Evolutionary conservation across 1,140 invertebrate genomes (phyloP), one percentile per base, ranked within the genome.

Genomic region (Eurosta solidaginis): DNA sequence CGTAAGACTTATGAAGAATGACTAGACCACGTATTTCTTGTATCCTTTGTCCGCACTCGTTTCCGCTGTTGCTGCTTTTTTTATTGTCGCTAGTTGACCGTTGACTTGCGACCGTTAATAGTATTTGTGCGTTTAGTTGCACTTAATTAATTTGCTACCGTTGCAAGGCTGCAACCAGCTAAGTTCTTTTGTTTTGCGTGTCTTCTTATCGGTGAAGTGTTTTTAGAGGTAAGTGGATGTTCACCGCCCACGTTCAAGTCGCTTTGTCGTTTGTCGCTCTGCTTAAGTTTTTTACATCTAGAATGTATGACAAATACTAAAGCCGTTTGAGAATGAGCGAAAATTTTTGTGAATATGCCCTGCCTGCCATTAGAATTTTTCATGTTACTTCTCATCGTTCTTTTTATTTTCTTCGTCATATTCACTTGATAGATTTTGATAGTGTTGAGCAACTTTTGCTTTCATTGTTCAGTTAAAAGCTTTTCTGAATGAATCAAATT

Each of bases 381-480:
- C 29, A 29, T 68, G 33, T 29, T 68, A 29, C 25, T 36, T 33
- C 25, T 63, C 33, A 29, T n/a, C 29, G 6, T n/a, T n/a, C 7
- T 7, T 36, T 40, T 33, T 12, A 9, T 2, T 6, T 36, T 63
- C 54, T 63, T n/a, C 25, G 20, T 36, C 25, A 27, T 36, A 7
- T 54, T 9, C n/a, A 17, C 14, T 9, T 6, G 33, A 40, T n/a
- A 10, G n/a, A 36, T n/a, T n/a, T n/a, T n/a, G n/a, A n/a, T n/a
- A n/a, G n/a, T n/a, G n/a, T n/a, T n/a, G n/a, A n/a, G n/a, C n/a
- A 68, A 68, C 59, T 68, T 68, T 68, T 68, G 59, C 59, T 68
- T 68, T 68, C 59, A 20, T 68, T 68, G 59, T 33, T 2, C n/a
- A 33, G 12, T 33, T 68, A n/a, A n/a, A 20, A 68, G 59, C 59